These are phyloP conservation scores for Laothoe populi DNA, from an alignment of 2,888 invertebrate genomes.

Conservation along the genomic window DNA sequence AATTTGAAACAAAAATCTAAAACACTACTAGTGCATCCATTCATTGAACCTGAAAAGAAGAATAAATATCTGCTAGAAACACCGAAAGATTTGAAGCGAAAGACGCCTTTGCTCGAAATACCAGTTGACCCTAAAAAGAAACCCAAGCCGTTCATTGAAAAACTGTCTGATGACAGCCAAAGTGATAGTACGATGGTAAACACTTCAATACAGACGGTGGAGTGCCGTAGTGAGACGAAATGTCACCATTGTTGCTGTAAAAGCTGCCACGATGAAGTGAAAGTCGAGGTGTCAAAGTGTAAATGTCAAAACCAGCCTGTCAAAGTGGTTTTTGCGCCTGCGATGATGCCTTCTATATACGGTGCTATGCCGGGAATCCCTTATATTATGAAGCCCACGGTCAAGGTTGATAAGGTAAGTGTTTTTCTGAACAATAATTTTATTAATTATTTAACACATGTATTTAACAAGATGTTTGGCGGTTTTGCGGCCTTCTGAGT, in stretches of 20 bases:
- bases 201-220: slow-evolving; percentile 42
- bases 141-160: slow-evolving; percentile 55
- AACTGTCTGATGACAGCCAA: slow-evolving; percentile 15
- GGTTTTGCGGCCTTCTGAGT: too few species aligned
- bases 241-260: slow-evolving; percentile 60
- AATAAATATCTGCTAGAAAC: slow-evolving; percentile 71
- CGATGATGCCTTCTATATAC: slow-evolving; percentile 74
- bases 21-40: slow-evolving; percentile 71
- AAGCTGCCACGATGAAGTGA: slow-evolving; percentile 25
- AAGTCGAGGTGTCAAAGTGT: slow-evolving; percentile 32
- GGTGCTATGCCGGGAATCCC: slow-evolving; percentile 65
- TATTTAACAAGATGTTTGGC: background rate
- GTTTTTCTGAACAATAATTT: background rate
- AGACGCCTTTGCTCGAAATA: slow-evolving; percentile 64
- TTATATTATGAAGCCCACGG: slow-evolving; percentile 62
- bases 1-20: slow-evolving; percentile 46
- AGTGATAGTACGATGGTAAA: slow-evolving; percentile 48
- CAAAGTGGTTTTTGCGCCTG: slow-evolving; percentile 73
- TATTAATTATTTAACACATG: background rate
- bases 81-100: slow-evolving; percentile 69
- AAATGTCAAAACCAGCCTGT: slow-evolving; percentile 59
- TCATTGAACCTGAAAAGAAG: slow-evolving; percentile 45
- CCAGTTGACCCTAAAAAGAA: slow-evolving; percentile 64
- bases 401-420: slow-evolving; percentile 67
- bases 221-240: slow-evolving; percentile 35